Base-by-base conservation (phyloP, 1,140 invertebrate genomes). In the Hirudo medicinalis region DNA sequence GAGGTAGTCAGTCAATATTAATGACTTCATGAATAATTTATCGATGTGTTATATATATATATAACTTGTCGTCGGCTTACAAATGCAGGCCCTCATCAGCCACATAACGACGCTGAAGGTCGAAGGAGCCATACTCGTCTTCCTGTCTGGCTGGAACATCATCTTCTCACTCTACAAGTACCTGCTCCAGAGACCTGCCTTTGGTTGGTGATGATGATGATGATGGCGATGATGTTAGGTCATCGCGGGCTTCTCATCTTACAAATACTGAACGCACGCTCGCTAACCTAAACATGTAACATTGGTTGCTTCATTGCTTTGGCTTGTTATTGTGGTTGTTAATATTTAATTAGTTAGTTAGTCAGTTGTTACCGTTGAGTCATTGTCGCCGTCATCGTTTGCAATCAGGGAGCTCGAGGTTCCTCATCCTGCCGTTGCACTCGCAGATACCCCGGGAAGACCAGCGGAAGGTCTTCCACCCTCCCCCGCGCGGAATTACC, bases 141-240 rank as follows among this genome's bases (percentile, higher is more conserved):
- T 82, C 70, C 74, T 82, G n/a, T 79, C 80, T 3, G 80, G 81
- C 20, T 82, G 81, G 80, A 82, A 80, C 75, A 79, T 95, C 0
- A 97, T 97, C 72, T 95, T 94, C 82, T 88, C 91, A 0, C 80
- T 97, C 9, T 89, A 94, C 87, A 89, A 89, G 79, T 88, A 90
- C 78, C 82, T 97, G 13, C 87, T 88, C 75, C 86, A 88, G 73
- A 87, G 89, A 82, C 87, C 88, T 0, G 74, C 88, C 19, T 94
- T 92, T 81, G 91, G 86, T 84, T 77, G 72, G 76, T 70, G 6
- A 22, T 63, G 57, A 63, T 63, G 57, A n/a, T 63, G 57, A n/a
- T 63, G 57, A 63, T 63, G 29, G 17, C 19, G 19, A 63, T 63
- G 15, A 63, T 63, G 29, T 11, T 13, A 36, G 5, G 43, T 49